Conservation (phyloP, 53 echinoderm and acorn worm genomes). For the Paracentrotus lividus region DNA sequence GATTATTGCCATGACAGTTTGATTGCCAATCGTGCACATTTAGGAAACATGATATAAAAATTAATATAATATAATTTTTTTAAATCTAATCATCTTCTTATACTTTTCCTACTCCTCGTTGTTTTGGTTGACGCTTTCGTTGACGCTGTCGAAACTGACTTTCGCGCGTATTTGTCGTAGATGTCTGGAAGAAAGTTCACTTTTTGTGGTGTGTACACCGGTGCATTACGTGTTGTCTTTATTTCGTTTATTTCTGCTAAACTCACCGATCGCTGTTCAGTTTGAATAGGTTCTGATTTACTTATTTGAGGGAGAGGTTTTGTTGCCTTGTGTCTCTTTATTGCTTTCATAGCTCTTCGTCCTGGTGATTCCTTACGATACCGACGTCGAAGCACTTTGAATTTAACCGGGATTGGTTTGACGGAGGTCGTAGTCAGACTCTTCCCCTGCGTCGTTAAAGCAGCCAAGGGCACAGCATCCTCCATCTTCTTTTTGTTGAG, state of each 20-base stretch:
- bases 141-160: constrained; percentile 49
- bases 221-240: constrained; percentile 5
- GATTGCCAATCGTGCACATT: background rate
- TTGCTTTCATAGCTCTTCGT: background rate
- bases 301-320: constrained; percentile 15
- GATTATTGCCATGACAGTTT: no score
- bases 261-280: background rate
- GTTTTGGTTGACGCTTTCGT: constrained; percentile 9
- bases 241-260: background rate
- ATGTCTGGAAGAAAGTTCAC: constrained; percentile 78
- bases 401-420: constrained; percentile 37
- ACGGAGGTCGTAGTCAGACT: background rate
- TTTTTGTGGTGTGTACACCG: constrained; percentile 15
- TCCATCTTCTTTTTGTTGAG: background rate
- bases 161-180: constrained; percentile 82
- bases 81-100: constrained; percentile 1
- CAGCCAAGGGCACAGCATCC: background rate
- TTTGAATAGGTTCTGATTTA: background rate
- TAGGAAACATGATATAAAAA: background rate
- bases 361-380: constrained; percentile 11
- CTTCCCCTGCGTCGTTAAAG: background rate
- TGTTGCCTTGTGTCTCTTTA: background rate
- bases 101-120: constrained; percentile 31
- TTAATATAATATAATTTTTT: no score
- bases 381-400: constrained; percentile 1